These are phyloP conservation scores for Eilema caniola DNA, from an alignment of 2,888 invertebrate genomes.

Conservation along the genomic window DNA sequence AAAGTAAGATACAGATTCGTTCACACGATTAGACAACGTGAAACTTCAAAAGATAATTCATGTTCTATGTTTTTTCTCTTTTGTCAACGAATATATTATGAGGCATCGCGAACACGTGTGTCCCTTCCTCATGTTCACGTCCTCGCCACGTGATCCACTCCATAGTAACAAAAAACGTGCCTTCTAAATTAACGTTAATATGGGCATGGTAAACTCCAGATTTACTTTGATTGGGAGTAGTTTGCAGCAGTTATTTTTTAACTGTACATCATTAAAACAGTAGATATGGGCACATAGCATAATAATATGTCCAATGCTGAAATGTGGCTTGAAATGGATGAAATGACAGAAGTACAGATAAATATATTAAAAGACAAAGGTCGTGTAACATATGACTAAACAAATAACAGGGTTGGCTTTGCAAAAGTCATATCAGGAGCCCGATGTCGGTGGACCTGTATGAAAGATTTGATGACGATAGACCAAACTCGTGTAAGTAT, in stretches of 20 bases:
- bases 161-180: conserved; percentile 7
- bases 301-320: no score
- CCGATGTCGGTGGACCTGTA: background rate
- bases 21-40: background rate
- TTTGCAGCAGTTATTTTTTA: background rate
- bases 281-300: no score
- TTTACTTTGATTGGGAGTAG: background rate
- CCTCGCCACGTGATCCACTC: conserved; percentile 23
- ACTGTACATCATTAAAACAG: background rate
- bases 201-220: background rate
- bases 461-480: background rate
- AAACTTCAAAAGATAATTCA: background rate
- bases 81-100: background rate
- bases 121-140: background rate
- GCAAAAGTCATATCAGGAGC: background rate
- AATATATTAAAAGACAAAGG: background rate
- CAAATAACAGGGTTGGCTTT: background rate
- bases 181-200: background rate
- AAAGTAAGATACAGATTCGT: background rate
- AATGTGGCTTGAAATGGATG: background rate
- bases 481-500: no score
- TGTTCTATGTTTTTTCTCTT: background rate
- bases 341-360: background rate
- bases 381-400: background rate
- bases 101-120: conserved; percentile 24